phyloP scores from a whole-genome alignment of 2,797 vertebrate species.

The Serranus cabrilla region DNA sequence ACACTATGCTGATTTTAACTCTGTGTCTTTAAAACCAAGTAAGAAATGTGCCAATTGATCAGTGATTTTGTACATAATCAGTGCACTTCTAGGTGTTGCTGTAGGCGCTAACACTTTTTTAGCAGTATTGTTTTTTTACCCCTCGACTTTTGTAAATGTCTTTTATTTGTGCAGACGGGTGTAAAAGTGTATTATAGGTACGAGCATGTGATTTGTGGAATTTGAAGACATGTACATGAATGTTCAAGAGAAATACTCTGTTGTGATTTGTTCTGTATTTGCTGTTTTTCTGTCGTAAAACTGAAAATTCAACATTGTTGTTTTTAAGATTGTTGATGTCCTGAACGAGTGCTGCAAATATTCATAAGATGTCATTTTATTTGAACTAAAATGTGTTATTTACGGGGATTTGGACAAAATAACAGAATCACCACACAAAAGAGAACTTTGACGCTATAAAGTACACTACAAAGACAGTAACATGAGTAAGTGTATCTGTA shows the following conservation, averaged over 20 bases:
- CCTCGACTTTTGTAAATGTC: conserved; percentile 61
- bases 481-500: not conserved
- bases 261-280: conserved; percentile 48
- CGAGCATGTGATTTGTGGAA: conserved; percentile 39
- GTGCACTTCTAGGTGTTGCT: conserved; percentile 45
- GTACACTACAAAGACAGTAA: not conserved
- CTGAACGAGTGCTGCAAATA: conserved; percentile 21
- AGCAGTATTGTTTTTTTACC: conserved; percentile 69
- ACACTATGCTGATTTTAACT: conserved; percentile 25
- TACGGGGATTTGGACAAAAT: conserved; percentile 17
- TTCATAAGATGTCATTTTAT: conserved; percentile 14
- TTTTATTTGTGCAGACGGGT: conserved; percentile 54
- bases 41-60: conserved; percentile 53
- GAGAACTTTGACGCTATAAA: not conserved
- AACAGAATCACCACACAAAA: not conserved
- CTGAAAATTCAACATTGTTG: conserved; percentile 13
- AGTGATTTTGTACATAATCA: conserved; percentile 57
- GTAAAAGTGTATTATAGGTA: conserved; percentile 65
- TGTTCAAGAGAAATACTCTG: conserved; percentile 43
- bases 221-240: conserved; percentile 36
- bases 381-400: conserved; percentile 10
- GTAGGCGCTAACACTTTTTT: conserved; percentile 62
- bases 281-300: conserved; percentile 14
- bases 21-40: conserved; percentile 16
- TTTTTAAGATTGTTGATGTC: conserved; percentile 31